These are phyloP conservation scores for Sialia sialis DNA, from an alignment of 2,113 vertebrate species.

Conservation along the genomic window DNA sequence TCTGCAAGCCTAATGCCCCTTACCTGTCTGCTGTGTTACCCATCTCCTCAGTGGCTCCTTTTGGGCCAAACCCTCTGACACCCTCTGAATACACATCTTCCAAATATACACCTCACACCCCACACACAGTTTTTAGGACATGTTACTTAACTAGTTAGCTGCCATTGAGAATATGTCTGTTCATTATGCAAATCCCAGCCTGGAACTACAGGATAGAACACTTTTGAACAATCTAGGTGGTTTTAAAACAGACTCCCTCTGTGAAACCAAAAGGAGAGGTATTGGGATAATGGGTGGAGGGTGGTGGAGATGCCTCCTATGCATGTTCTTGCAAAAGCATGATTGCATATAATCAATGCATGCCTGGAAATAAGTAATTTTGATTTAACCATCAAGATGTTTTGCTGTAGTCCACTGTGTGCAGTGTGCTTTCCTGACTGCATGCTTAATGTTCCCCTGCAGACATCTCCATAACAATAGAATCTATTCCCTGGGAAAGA, in stretches of 20 bases:
- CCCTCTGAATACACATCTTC: not conserved
- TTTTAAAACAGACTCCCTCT: not conserved
- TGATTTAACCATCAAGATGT: constrained; percentile 54
- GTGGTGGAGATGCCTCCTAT: not conserved
- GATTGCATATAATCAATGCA: constrained; percentile 26
- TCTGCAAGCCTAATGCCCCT: not conserved
- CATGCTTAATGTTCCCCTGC: constrained; percentile 66
- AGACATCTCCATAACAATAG: constrained; percentile 91
- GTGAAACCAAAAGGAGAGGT: not conserved
- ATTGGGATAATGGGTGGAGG: not conserved
- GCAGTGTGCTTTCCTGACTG: constrained; percentile 59
- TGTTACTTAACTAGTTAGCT: not conserved
- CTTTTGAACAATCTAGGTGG: not conserved
- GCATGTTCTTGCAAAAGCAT: not conserved
- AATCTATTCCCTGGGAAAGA: constrained; percentile 85
- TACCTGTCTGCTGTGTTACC: not conserved
- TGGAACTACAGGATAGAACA: not conserved
- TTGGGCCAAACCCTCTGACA: not conserved
- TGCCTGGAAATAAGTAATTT: constrained; percentile 47
- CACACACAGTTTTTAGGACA: not conserved
- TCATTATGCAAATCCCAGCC: not conserved
- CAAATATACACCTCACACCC: not conserved
- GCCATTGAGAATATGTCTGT: not conserved
- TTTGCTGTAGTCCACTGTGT: constrained; percentile 31
- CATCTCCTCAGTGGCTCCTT: not conserved